Percentiles rank a stretch among this genome's conserved stretches.
Conservation (phyloP, 1,140 invertebrate genomes). For the Diabrotica undecimpunctata region DNA sequence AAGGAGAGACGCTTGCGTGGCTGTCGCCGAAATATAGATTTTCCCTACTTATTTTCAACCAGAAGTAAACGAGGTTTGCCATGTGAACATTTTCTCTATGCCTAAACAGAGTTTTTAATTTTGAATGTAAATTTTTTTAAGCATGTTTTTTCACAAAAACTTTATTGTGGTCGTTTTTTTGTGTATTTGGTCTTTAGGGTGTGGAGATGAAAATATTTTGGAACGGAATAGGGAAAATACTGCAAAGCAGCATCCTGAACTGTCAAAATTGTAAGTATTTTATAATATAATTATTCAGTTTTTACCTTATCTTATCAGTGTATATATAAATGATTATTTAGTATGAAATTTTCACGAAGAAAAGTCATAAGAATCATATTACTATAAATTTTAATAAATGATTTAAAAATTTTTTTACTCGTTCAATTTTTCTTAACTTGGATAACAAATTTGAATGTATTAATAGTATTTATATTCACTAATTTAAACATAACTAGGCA, state of each 20-base stretch:
- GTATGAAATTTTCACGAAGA: neutral
- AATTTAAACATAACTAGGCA: too few relatives aligned
- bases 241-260: slow-evolving; percentile 37
- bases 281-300: too few relatives aligned
- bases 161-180: slow-evolving; percentile 24
- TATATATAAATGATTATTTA: neutral
- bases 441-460: neutral
- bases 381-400: neutral
- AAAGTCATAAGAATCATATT: neutral
- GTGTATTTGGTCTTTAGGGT: slow-evolving; percentile 22
- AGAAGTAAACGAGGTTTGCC: neutral
- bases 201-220: slow-evolving; percentile 27
- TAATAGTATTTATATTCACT: neutral
- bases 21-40: neutral
- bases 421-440: neutral
- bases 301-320: neutral
- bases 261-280: slow-evolving; percentile 36
- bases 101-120: neutral
- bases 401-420: neutral
- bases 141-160: slow-evolving; percentile 23
- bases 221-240: slow-evolving; percentile 15
- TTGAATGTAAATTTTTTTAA: neutral
- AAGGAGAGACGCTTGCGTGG: neutral
- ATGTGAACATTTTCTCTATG: neutral
- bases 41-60: neutral